These are phyloP conservation scores for Bergia puertoricense DNA, from an alignment of 92 coral and sea anemone species.

Conservation along the genomic window DNA sequence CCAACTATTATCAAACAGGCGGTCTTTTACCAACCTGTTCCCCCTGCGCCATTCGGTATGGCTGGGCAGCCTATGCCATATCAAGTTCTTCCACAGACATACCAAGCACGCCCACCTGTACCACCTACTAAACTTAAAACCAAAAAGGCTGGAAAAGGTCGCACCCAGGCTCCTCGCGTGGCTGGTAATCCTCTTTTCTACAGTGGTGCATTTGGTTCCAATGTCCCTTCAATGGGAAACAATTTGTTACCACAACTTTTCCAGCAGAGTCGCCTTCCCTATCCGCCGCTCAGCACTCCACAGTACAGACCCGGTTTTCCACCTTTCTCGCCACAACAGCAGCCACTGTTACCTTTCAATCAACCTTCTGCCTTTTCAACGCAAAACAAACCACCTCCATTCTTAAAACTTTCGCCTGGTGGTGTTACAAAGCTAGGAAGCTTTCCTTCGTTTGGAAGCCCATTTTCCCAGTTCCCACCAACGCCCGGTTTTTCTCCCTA, in stretches of 20 bases:
- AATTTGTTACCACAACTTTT: constrained; percentile 13
- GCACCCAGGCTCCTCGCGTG: neutral
- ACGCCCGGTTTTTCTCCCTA: neutral
- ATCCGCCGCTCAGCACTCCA: constrained; percentile 11
- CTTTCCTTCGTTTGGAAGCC: neutral
- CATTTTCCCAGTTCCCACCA: neutral
- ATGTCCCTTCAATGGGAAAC: neutral
- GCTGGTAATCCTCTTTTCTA: constrained; percentile 39
- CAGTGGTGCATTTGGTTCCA: constrained; percentile 15
- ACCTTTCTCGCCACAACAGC: neutral
- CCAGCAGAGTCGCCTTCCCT: constrained; percentile 24
- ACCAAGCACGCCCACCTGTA: neutral
- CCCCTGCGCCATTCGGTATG: neutral
- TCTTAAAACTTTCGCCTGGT: constrained; percentile 21
- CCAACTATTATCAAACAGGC: constrained; percentile 30
- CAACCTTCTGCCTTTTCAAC: neutral
- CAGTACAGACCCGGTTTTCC: constrained; percentile 18
- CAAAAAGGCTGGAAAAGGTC: constrained; percentile 9
- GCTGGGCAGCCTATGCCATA: constrained; percentile 26
- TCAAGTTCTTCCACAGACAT: neutral
- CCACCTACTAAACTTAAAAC: neutral
- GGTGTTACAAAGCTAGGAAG: neutral
- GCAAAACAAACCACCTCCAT: constrained; percentile 33
- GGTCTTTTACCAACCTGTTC: constrained; percentile 26
- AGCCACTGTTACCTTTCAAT: constrained; percentile 2